These are phyloP conservation scores for Forficula auricularia DNA, from an alignment of 1,140 invertebrate species.

Conservation along the genomic window DNA sequence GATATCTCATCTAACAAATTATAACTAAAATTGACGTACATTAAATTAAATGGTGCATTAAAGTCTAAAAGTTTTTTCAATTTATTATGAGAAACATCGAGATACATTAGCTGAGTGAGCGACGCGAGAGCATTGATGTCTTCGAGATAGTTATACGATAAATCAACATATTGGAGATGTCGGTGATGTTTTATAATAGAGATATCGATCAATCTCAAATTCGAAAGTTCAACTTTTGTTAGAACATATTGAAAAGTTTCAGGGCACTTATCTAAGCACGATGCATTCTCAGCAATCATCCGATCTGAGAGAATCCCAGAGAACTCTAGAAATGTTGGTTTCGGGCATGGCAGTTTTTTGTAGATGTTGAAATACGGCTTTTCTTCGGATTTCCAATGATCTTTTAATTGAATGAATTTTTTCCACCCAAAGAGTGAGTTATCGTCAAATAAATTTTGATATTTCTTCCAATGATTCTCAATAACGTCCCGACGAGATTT, in stretches of 20 bases:
- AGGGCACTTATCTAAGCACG: constrained; percentile 14
- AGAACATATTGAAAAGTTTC: constrained; percentile 12
- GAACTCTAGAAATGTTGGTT: constrained; percentile 3
- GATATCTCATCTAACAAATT: constrained; percentile 15
- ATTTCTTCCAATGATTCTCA: too few relatives aligned
- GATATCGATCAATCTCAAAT: constrained; percentile 16
- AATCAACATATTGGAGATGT: constrained; percentile 18
- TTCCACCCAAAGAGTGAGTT: too few relatives aligned
- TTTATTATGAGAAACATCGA: constrained; percentile 18
- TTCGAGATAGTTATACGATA: constrained; percentile 16
- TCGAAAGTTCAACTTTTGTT: constrained; percentile 13
- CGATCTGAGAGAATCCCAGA: constrained; percentile 12
- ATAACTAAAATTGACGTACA: constrained; percentile 15
- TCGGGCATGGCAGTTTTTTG: not conserved
- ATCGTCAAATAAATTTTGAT: too few relatives aligned
- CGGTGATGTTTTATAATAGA: constrained; percentile 12
- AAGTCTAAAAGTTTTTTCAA: constrained; percentile 16
- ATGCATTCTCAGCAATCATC: constrained; percentile 13
- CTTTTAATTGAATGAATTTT: too few relatives aligned
- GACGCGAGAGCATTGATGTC: constrained; percentile 12
- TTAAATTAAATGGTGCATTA: constrained; percentile 17
- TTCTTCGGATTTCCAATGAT: too few relatives aligned
- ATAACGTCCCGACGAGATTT: too few relatives aligned
- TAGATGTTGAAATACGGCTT: too few relatives aligned
- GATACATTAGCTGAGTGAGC: constrained; percentile 17